These are phyloP conservation scores for Chrysaora quinquecirrha DNA, from an alignment of 30 jellyfish, hydroid and myxozoan species.

Conservation along the genomic window DNA sequence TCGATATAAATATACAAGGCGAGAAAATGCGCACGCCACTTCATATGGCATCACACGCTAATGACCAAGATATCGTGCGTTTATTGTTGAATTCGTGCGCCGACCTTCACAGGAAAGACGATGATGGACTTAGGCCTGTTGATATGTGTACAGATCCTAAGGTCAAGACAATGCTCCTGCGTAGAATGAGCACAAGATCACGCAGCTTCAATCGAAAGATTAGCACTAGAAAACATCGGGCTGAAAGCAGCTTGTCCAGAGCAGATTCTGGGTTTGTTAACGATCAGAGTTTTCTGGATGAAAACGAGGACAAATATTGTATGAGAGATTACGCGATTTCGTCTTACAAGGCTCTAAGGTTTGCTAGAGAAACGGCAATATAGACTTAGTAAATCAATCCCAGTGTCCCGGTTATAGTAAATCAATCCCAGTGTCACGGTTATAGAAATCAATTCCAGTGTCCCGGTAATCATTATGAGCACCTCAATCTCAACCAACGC, in stretches of 20 bases:
- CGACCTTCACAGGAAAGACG: constrained; percentile 46
- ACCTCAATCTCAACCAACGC: too few species aligned
- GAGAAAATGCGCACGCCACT: constrained; percentile 41
- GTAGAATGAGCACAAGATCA: constrained; percentile 46
- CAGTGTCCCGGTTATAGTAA: too few species aligned
- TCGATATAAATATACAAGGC: constrained; percentile 22
- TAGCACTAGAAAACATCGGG: neutral
- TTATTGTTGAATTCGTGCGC: constrained; percentile 54
- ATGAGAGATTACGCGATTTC: too few species aligned
- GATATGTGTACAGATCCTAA: constrained; percentile 37
- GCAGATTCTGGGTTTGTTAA: neutral
- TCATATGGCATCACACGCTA: constrained; percentile 27
- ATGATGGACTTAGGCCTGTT: constrained; percentile 44
- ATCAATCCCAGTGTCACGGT: too few species aligned
- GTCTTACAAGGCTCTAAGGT: too few species aligned
- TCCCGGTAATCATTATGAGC: too few species aligned
- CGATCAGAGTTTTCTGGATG: too few species aligned
- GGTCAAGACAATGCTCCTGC: constrained; percentile 23
- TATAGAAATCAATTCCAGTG: too few species aligned
- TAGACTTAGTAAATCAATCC: too few species aligned
- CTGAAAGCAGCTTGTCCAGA: neutral
- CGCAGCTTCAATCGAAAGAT: constrained; percentile 35
- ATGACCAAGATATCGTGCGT: constrained; percentile 18
- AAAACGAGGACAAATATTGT: too few species aligned
- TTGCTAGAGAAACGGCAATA: too few species aligned